A percentile compares a stretch with the other conserved stretches of the same genome.
Conservation (phyloP, 2,113 vertebrate genomes). For the Stigmatopora nigra region DNA sequence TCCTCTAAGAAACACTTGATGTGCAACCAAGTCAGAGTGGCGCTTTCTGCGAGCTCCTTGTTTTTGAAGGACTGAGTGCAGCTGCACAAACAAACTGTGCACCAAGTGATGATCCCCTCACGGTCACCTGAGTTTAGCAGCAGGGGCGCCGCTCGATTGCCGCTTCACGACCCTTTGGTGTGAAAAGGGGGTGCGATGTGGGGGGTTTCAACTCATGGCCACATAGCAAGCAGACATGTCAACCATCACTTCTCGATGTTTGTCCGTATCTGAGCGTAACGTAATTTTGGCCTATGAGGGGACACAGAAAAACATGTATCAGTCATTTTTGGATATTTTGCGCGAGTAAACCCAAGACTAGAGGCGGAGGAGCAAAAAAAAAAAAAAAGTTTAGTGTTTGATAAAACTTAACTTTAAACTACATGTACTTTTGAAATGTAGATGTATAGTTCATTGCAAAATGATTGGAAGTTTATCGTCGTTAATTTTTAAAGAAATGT, state of each 20-base stretch:
- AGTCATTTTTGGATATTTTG: no score
- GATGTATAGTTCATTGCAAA: no score
- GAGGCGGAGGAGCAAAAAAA: no score
- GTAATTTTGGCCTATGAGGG: slow-evolving; percentile 48
- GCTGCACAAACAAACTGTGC: slow-evolving; percentile 32
- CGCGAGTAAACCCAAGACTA: no score
- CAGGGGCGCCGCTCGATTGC: neutral
- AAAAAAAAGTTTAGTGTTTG: no score
- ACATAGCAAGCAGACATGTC: slow-evolving; percentile 4
- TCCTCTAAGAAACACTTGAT: slow-evolving; percentile 2
- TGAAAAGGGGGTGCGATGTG: neutral
- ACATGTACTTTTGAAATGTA: no score
- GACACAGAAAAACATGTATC: neutral
- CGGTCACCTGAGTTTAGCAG: slow-evolving; percentile 43
- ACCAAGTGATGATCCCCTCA: slow-evolving; percentile 20
- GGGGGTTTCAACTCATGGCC: neutral
- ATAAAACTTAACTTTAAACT: no score
- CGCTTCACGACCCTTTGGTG: neutral
- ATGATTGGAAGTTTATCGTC: no score
- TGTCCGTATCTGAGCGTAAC: slow-evolving; percentile 54
- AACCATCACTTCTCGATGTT: slow-evolving; percentile 33
- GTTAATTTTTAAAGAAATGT: no score
- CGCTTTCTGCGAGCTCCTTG: slow-evolving; percentile 8
- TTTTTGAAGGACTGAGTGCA: slow-evolving; percentile 17
- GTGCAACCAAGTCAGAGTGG: slow-evolving; percentile 1